Percentiles rank a stretch among this genome's conserved stretches.
phyloP scores from a whole-genome alignment of 2,797 vertebrate genomes.

The Calcarius lapponicus region DNA sequence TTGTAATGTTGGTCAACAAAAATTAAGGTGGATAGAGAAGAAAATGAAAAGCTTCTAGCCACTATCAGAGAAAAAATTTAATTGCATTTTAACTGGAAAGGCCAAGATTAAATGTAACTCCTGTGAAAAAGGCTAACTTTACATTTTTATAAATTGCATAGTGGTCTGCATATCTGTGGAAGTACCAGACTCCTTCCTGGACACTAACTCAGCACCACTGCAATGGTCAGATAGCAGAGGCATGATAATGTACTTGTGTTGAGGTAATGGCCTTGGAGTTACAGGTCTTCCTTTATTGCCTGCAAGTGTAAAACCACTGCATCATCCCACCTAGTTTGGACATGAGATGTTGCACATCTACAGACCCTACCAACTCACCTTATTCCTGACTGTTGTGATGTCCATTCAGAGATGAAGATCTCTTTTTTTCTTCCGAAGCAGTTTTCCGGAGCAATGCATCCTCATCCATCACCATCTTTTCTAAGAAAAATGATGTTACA shows the following conservation, averaged over 20 bases:
- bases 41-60: neutral
- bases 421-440: neutral
- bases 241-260: no score
- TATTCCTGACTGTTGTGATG: neutral
- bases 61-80: neutral
- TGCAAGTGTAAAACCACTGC: neutral
- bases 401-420: rapidly evolving
- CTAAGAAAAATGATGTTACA: neutral
- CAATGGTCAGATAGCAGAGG: neutral
- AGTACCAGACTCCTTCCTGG: neutral
- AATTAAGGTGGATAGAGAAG: neutral
- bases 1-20: neutral
- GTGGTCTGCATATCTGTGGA: neutral
- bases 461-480: neutral
- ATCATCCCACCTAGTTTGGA: neutral
- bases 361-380: neutral
- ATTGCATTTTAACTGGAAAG: neutral
- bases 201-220: neutral
- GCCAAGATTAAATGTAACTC: neutral
- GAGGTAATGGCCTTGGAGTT: neutral
- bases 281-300: neutral
- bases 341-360: neutral
- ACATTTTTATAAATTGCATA: neutral
- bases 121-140: neutral
- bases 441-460: neutral